A percentile compares a stretch with the other conserved stretches of the same genome.
Conservation (phyloP, 2,113 vertebrate species). For the Sapayoa aenigma region DNA sequence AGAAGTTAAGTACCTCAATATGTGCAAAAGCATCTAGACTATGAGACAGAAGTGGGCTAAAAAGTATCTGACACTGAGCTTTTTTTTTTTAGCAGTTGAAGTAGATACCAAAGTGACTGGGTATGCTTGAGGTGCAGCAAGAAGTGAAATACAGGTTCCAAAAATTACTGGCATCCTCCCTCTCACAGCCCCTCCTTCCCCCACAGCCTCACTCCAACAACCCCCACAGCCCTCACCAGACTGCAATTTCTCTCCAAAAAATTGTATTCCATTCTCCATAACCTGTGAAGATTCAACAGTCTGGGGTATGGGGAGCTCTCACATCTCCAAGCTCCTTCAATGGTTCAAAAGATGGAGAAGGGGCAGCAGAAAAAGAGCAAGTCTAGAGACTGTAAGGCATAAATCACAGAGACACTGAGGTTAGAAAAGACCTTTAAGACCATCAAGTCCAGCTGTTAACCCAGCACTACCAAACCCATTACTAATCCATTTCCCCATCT, state of each 20-base stretch:
- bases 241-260: background rate
- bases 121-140: background rate
- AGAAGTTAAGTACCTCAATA: background rate
- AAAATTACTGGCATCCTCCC: background rate
- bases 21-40: background rate
- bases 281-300: background rate
- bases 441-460: background rate
- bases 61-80: background rate
- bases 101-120: fast-evolving
- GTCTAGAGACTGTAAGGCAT: background rate
- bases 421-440: background rate
- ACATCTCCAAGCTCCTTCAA: background rate
- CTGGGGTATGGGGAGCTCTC: background rate
- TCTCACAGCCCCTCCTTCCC: background rate
- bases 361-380: background rate
- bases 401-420: background rate
- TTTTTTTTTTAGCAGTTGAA: background rate
- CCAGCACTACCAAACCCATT: background rate
- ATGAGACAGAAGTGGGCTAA: background rate
- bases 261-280: background rate
- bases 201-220: too few species aligned
- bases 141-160: background rate
- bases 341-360: background rate
- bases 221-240: background rate
- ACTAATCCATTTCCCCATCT: background rate